Conservation (phyloP, 2,113 vertebrate species). For the Heterotis niloticus region DNA sequence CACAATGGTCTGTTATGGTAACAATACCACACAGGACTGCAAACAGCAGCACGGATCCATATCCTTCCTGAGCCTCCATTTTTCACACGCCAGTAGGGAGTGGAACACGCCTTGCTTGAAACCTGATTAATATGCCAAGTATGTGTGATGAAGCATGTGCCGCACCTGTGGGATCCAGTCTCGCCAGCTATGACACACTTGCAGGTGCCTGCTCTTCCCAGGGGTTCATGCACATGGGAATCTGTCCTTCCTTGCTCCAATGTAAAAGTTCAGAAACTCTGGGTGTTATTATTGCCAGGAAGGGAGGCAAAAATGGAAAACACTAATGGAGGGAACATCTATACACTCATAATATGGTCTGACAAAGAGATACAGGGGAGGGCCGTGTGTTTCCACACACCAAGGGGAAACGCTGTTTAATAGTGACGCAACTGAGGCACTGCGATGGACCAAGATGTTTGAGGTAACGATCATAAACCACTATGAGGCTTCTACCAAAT, state of each 20-base stretch:
- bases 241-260: background rate
- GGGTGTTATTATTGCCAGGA: background rate
- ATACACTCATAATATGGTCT: background rate
- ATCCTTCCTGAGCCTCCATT: background rate
- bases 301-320: background rate
- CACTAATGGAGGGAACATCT: background rate
- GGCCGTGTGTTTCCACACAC: background rate
- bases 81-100: background rate
- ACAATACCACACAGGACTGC: too few relatives aligned
- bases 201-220: background rate
- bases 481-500: constrained; percentile 34
- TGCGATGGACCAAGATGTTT: background rate
- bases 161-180: constrained; percentile 11
- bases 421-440: background rate
- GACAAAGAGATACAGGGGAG: background rate
- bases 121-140: constrained; percentile 21
- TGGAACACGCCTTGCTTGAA: constrained; percentile 31
- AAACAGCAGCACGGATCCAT: too few relatives aligned
- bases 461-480: background rate
- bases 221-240: background rate
- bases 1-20: background rate
- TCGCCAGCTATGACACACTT: constrained; percentile 33
- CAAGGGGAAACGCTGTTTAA: background rate
- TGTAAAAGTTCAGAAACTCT: background rate
- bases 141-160: constrained; percentile 16